Base-by-base conservation (phyloP, 2,113 vertebrate genomes). In the Scartelaos histophorus region DNA sequence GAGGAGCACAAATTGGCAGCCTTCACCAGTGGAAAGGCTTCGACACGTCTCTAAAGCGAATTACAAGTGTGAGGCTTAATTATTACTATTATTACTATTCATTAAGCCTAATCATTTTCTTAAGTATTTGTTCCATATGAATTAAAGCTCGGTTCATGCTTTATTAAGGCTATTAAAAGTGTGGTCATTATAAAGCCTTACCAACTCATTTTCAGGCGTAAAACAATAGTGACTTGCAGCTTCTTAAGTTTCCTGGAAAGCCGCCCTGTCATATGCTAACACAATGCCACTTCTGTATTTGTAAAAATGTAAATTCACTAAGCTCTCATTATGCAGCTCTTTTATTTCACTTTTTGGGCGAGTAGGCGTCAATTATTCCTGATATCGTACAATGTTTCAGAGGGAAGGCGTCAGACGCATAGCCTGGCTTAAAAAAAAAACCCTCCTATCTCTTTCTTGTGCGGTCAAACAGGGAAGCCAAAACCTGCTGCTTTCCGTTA, bases 331-430 rank as follows among this genome's bases (percentile, higher is more conserved):
- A 46, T 66, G 21, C 38, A 45, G 13, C 45, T 47, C 21, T 66
- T 19, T 66, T 66, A 46, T 66, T 66, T 46, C 43, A 81, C 81
- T 71, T 80, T 43, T 74, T 82, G 65, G 7, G 15, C 24, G 75
- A 83, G 80, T 71, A 76, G 78, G 76, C 68, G 70, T 83, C 76
- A 86, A 70, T 87, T 86, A 83, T 84, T 86, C 76, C 24, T 82
- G 78, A 85, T 83, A 74, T 70, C 71, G 85, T 77, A 85, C 82
- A 79, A 74, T 82, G 74, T 85, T 86, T 88, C 79, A 81, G 70
- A 83, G 76, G 19, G 54, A 83, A 82, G 80, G 75, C 73, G 77
- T 81, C 67, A 75, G 79, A 79, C 80, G 60, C 69, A 45, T 73
- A 69, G 80, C 73, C 85, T 24, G 65, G 78, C 78, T 74, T 83